Conservation (phyloP, 64 coral and sea anemone genomes). For the Trachythela sp. region DNA sequence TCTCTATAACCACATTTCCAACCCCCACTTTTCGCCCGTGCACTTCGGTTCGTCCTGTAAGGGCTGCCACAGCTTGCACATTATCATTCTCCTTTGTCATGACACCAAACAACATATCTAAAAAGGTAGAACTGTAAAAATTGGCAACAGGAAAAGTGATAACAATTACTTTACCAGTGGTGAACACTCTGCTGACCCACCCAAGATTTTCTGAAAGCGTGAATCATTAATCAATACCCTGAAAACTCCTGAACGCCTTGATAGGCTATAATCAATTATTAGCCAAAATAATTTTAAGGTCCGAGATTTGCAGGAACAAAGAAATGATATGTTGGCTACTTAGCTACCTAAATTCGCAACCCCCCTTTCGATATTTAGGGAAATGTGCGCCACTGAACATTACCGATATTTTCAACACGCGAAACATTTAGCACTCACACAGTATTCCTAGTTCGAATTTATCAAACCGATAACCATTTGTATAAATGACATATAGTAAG, state of each 20-base stretch:
- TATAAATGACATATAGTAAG: not conserved
- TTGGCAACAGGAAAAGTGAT: not conserved
- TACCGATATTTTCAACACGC: no score
- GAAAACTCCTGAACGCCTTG: no score
- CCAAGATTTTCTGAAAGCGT: no score
- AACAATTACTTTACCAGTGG: not conserved
- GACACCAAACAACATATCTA: constrained; percentile 31
- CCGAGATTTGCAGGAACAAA: no score
- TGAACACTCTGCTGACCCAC: not conserved
- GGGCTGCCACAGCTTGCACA: constrained; percentile 1
- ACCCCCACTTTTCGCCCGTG: constrained; percentile 12
- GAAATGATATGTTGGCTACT: no score
- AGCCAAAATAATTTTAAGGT: no score
- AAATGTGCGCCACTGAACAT: no score
- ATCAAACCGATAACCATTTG: not conserved
- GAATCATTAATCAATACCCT: no score
- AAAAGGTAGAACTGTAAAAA: not conserved
- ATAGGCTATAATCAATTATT: no score
- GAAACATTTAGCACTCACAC: not conserved
- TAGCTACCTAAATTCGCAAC: no score
- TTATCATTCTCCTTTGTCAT: not conserved
- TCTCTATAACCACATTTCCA: constrained; percentile 40
- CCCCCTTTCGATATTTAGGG: no score
- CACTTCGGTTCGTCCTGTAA: not conserved
- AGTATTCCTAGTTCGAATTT: not conserved